Base-by-base conservation (phyloP, 2,888 invertebrate genomes). In the Eustalomyia histrio region DNA sequence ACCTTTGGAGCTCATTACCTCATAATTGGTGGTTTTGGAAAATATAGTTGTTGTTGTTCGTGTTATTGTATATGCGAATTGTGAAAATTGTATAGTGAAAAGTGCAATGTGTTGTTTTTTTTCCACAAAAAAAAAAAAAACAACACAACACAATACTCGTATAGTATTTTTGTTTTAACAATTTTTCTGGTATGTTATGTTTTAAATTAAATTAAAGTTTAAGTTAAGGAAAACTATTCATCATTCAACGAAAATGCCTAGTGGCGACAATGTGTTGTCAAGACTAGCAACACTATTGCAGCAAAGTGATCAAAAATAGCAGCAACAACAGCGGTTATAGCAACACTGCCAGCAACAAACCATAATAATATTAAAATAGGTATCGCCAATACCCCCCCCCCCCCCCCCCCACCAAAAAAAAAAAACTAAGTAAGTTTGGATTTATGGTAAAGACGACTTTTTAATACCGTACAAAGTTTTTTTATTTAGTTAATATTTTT, bases 11-110 rank as follows among this genome's bases (percentile, higher is more conserved):
- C 81, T 81, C 74, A 81, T 81, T 81, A 78, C 67, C 78, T 81
- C 81, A 81, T 81, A 81, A 81, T 81, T 81, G 81, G 78, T 75
- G 74, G 78, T 81, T 80, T 69, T 76, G 80, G 80, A 76, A 80
- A 73, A 80, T 67, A 39, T 73, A 53, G 58, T 67, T 65, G 61
- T 65, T 80, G 76, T 61, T 78, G 81, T 76, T 74, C 58, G 52
- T 69, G 14, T 63, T 43, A n/a, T 65, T 21, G 39, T 39, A 17
- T 43, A 47, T 8, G 18, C 50, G 29, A 52, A 12, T 29, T 58
- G 57, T 55, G 58, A 60, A 76, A 68, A 69, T 69, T 68, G 64
- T 71, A 35, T 35, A 18, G 16, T 52, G 10, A n/a, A 47, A n/a
- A 47, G 55, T 67, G 58, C 43, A 50, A 69, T 58, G 50, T 60